Evolutionary conservation across 1,140 invertebrate genomes (phyloP).

Genomic region (Diabrotica virgifera): DNA sequence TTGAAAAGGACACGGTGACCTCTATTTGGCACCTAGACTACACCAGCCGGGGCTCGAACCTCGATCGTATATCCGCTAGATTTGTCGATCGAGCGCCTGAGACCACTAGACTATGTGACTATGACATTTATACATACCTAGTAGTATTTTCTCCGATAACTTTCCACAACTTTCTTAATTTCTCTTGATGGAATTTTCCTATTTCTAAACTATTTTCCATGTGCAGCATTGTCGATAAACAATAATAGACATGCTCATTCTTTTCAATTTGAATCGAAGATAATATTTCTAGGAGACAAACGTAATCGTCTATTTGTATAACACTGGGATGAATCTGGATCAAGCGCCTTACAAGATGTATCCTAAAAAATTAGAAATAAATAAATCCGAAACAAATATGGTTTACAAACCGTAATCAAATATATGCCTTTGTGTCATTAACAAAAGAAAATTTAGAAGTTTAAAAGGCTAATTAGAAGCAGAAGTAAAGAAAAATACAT

Average conservation of each 20-base stretch:
- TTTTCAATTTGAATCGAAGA: slow-evolving; percentile 43
- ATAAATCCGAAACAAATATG: no score
- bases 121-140: slow-evolving; percentile 41
- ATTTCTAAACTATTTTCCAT: slow-evolving; percentile 36
- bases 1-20: no score
- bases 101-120: no score
- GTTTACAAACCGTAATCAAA: no score
- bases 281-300: slow-evolving; percentile 44
- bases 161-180: slow-evolving; percentile 45
- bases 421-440: no score
- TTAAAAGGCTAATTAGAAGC: no score
- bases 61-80: no score
- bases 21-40: no score
- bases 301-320: slow-evolving; percentile 43
- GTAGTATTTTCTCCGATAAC: slow-evolving; percentile 49
- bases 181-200: slow-evolving; percentile 23
- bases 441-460: no score
- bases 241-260: slow-evolving; percentile 47
- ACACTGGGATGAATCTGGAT: slow-evolving; percentile 47
- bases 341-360: slow-evolving; percentile 30
- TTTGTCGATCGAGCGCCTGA: no score
- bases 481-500: no score
- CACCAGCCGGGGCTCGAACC: no score
- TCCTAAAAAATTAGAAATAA: slow-evolving; percentile 27
- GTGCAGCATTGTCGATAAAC: slow-evolving; percentile 42